These are phyloP conservation scores for Steinernema carpocapsae DNA, from an alignment of 2,888 invertebrate genomes.

Conservation along the genomic window DNA sequence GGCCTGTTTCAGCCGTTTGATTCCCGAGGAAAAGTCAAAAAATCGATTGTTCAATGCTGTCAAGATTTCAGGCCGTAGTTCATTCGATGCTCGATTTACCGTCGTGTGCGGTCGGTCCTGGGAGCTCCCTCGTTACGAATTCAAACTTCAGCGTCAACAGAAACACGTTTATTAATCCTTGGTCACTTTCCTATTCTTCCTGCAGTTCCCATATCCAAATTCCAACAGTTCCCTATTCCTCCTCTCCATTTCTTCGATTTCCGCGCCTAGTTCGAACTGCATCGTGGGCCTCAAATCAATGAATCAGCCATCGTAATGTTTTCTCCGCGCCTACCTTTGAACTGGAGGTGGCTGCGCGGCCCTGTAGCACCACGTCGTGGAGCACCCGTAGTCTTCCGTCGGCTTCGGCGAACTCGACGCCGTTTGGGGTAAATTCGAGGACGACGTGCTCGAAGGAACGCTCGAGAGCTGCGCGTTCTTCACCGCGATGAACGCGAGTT, in stretches of 20 bases:
- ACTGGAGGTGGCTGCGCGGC: background rate
- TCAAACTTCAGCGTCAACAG: too few relatives aligned
- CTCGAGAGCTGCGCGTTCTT: constrained; percentile 27
- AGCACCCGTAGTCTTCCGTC: background rate
- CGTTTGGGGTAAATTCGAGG: background rate
- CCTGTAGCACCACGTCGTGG: constrained; percentile 9
- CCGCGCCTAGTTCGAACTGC: background rate
- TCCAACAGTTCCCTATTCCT: constrained; percentile 1
- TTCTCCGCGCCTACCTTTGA: background rate
- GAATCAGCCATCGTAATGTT: background rate
- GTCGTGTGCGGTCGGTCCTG: too few relatives aligned
- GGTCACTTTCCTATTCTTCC: too few relatives aligned
- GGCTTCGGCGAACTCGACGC: background rate
- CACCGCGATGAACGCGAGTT: constrained; percentile 9
- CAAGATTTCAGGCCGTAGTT: too few relatives aligned
- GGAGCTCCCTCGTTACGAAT: too few relatives aligned
- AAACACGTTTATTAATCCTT: too few relatives aligned
- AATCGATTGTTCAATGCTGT: too few relatives aligned
- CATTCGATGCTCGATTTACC: too few relatives aligned
- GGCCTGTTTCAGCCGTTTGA: too few relatives aligned
- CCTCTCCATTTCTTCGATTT: constrained; percentile 27
- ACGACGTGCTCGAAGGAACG: background rate
- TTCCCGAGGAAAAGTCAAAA: too few relatives aligned
- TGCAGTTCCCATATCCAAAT: too few relatives aligned
- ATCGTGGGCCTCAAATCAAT: background rate